Base-by-base conservation (phyloP, 1,140 invertebrate species). In the Drosophila rhopaloa region DNA sequence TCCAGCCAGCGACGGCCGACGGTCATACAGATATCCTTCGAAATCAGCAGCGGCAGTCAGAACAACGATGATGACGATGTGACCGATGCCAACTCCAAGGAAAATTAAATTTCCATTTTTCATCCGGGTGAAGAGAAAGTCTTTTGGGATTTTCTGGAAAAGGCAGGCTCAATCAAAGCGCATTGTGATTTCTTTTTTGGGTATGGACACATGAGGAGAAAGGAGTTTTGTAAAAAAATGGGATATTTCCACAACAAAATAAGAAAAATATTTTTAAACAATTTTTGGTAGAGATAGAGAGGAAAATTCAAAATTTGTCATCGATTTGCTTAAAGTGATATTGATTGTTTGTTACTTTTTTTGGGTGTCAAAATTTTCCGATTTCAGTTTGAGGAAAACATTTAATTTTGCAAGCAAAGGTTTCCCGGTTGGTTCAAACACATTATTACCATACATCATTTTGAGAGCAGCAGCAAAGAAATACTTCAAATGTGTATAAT, bases 151-250 rank as follows among this genome's bases (percentile, higher is more conserved):
- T 80, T 73, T 55, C 67, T 61, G 74, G 62, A 70, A 63, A 76
- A 75, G 81, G 90, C 90, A 77, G 84, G 90, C 90, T 91, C 90
- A 90, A 90, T 91, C 90, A 91, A 91, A 91, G 90, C 90, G 86
- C 79, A 91, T 79, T 91, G 90, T 91, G 90, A 91, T 91, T 89
- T 83, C 61, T 72, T 72, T 81, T 76, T 60, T 81, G 67, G 59
- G 43, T 43, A 58, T 50, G 56, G 53, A 68, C 65, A 76, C 29
- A 50, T 19, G 32, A 29, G 58, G 37, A 55, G 13, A 47, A 48
- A 14, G 10, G 61, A 41, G 46, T 61, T 43, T 59, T 76, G 56
- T 66, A 70, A 57, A 73, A 73, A 50, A 73, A 81, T 47, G 29
- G 63, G 67, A 71, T 57, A 70, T 71, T 71, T 71, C 67, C 67